Evolutionary conservation across 2,113 vertebrate genomes (phyloP).

Genomic region (Fregetta grallaria): DNA sequence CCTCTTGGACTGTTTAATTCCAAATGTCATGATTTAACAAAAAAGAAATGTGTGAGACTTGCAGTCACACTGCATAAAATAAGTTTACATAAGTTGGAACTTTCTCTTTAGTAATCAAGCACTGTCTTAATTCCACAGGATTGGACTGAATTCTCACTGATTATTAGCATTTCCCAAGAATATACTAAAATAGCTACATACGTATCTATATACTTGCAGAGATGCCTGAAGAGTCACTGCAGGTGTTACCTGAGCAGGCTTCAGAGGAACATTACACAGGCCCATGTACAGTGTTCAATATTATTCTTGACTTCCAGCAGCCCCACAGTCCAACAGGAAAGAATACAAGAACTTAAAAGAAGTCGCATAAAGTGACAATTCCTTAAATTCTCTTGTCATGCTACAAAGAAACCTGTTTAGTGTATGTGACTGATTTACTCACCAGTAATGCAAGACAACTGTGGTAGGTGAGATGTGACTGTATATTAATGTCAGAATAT

Average conservation of each 20-base stretch:
- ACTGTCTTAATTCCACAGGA: not conserved
- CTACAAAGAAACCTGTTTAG: not conserved
- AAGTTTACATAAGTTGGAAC: not conserved
- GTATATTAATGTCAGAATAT: not conserved
- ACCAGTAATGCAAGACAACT: not conserved
- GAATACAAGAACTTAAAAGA: not conserved
- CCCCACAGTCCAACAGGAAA: not conserved
- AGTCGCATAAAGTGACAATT: not conserved
- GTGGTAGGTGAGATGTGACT: not conserved
- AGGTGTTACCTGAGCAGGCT: not conserved
- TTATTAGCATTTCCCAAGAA: not conserved
- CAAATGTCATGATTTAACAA: conserved; percentile 1
- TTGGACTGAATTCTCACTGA: not conserved
- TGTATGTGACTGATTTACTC: not conserved
- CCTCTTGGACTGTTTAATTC: not conserved
- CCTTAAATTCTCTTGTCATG: not conserved
- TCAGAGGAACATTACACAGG: not conserved
- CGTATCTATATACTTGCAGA: not conserved
- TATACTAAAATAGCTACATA: not conserved
- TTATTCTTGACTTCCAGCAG: not conserved
- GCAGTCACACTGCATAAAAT: conserved; percentile 32
- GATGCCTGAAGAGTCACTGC: not conserved
- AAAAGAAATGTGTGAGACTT: conserved; percentile 31
- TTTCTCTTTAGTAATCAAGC: not conserved
- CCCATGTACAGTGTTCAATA: not conserved